Base-by-base conservation (phyloP, 2,113 vertebrate genomes). In the Sprattus sprattus region DNA sequence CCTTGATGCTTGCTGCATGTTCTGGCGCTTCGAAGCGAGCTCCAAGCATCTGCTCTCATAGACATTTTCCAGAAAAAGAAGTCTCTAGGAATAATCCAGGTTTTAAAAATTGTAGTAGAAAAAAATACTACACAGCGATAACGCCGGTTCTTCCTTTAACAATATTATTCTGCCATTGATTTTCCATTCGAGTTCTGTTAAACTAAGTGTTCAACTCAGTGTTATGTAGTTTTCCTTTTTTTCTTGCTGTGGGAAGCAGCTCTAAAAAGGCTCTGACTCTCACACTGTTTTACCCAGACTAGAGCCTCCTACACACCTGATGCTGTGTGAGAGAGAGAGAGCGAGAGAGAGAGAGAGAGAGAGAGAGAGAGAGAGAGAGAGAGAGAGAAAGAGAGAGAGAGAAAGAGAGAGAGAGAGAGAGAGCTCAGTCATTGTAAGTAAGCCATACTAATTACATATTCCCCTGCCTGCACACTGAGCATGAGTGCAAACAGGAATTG, bases 301-400 rank as follows among this genome's bases (percentile, higher is more conserved):
- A 28, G n/a, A 71, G 64, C 64, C 64, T 32, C 64, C 64, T 28
- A 71, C 64, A 71, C 13, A 71, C 64, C 64, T 71, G 64, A 25
- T 71, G 64, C 8, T 71, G 28, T 71, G 64, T n/a, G 2, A 84
- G 20, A 15, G 13, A 71, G 3, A 71, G 39, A 81, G 78, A 81
- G 78, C 22, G 78, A 81, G 28, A 81, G 78, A 45, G 78, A 81
- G 28, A 81, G 54, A 44, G 50, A 28, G 39, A 83, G 11, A 25
- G 49, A 46, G 47, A 64, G 82, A 83, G 50, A 83, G 50, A 25
- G 54, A 60, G 52, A 54, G 52, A 60, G 2, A 83, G 82, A 44
- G 50, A 83, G 82, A 4, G 60, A 25, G 60, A 25, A n/a, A 25
- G 60, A 64, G 82, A 7, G 25, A 50, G 45, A 45, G 45, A 22